Conservation (phyloP, 2,113 vertebrate species). For the zebrafish (Danio rerio) region GRCz12tu NC_133193.1:19252501-19253000, state of each 20-base stretch:
- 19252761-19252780: background rate
- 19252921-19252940: background rate
- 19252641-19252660: background rate
- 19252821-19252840: background rate
- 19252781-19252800: background rate
- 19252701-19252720: background rate
- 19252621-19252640: too few species aligned
- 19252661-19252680: conserved; percentile 11
- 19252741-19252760: background rate
- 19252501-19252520: too few species aligned
- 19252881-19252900: background rate
- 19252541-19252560: background rate
- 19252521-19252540: background rate
- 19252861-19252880: background rate
- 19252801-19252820: background rate
- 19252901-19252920: background rate
- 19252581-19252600: background rate
- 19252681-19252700: conserved; percentile 37
- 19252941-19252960: background rate
- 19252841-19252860: background rate
- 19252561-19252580: background rate
- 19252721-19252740: background rate
- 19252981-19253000: background rate
- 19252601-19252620: background rate
- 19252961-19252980: background rate